Percentiles rank a stretch among this genome's conserved stretches.
These are phyloP conservation scores for Cerceris ruficornis DNA, from an alignment of 2,888 invertebrate species.

Conservation along the genomic window DNA sequence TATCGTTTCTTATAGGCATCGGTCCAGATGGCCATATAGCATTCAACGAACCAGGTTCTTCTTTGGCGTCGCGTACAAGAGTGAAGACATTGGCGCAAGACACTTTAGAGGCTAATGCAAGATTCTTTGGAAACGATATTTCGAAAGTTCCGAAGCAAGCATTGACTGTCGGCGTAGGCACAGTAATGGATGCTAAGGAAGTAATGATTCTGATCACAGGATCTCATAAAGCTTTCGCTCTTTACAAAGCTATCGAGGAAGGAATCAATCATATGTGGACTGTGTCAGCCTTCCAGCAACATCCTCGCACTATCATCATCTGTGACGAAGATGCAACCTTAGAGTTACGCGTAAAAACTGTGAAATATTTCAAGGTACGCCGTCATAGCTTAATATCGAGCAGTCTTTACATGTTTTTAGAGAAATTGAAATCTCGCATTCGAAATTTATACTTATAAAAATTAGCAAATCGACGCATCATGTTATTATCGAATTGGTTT, in stretches of 20 bases:
- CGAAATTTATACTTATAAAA: not conserved
- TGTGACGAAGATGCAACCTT: constrained; percentile 99
- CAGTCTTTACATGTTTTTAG: no score
- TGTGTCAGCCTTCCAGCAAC: constrained; percentile 98
- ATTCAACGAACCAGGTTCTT: constrained; percentile 99
- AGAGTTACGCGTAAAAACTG: constrained; percentile 98
- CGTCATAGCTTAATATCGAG: not conserved
- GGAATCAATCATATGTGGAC: constrained; percentile 99
- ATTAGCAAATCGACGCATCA: not conserved
- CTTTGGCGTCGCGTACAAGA: constrained; percentile 96
- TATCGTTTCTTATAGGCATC: constrained; percentile 86
- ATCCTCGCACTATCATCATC: constrained; percentile 94
- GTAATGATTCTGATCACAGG: constrained; percentile 99
- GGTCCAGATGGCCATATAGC: constrained; percentile 99
- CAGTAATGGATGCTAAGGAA: constrained; percentile 99
- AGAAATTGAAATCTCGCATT: not conserved
- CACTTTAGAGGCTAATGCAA: constrained; percentile 97
- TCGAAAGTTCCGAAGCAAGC: constrained; percentile 97
- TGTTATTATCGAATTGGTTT: constrained; percentile 11
- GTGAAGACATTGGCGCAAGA: constrained; percentile 98
- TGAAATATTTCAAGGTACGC: constrained; percentile 98
- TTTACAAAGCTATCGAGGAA: constrained; percentile 99
- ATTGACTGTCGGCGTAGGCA: constrained; percentile 98
- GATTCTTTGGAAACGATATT: constrained; percentile 98
- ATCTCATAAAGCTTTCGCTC: constrained; percentile 96